These are phyloP conservation scores for Ceyx cyanopectus DNA, from an alignment of 2,113 vertebrate species.

Conservation along the genomic window DNA sequence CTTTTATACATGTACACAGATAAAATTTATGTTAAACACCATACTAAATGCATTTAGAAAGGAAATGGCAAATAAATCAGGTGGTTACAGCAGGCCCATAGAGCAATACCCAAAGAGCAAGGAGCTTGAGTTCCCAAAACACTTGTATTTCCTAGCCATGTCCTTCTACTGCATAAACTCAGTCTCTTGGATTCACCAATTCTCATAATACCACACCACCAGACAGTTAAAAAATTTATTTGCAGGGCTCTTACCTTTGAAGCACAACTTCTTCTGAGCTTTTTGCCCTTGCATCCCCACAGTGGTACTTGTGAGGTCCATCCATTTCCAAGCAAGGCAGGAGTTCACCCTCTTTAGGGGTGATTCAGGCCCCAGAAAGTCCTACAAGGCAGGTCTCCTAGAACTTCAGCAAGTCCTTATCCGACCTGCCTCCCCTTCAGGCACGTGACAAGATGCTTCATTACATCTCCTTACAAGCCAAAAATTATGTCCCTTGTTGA, in stretches of 20 bases:
- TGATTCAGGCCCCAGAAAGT: background rate
- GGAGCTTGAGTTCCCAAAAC: background rate
- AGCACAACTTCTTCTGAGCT: background rate
- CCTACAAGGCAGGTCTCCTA: background rate
- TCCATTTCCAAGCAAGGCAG: background rate
- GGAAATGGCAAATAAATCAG: background rate
- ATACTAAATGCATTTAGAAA: background rate
- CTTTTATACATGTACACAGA: background rate
- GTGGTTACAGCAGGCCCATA: background rate
- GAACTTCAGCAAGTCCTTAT: background rate
- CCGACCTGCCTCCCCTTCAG: background rate
- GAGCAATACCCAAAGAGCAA: background rate
- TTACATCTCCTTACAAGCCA: background rate
- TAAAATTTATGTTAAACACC: background rate
- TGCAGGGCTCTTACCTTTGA: background rate
- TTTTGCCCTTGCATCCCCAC: background rate
- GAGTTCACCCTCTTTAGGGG: background rate
- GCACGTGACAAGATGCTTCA: background rate
- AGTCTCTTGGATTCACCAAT: background rate
- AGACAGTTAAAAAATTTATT: rapidly evolving
- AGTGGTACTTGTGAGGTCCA: background rate
- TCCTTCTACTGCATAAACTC: background rate
- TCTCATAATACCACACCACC: background rate
- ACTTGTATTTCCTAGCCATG: background rate
- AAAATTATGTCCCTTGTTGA: background rate